Evolutionary conservation across 2,888 invertebrate genomes (phyloP), one percentile per base, ranked within the genome.

Genomic region (Malthinus seriepunctatus): DNA sequence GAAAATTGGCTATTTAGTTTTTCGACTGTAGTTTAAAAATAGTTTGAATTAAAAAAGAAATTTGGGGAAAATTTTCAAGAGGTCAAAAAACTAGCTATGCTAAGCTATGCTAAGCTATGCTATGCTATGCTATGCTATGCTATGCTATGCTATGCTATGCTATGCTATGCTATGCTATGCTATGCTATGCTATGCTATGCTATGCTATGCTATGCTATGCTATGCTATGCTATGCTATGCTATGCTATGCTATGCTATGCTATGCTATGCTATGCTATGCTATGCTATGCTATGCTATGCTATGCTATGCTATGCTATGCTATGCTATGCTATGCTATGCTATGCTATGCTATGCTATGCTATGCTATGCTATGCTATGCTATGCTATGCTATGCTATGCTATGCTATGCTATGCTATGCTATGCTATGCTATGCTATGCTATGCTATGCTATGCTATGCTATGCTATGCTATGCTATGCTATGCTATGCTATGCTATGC

Each of bases 401-500:
- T 46, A 4, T 32, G 32, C 46, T 46, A 3, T 32, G 32, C 46
- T 46, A 4, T 32, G 32, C 46, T 46, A 3, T 32, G 32, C 46
- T 46, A 4, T 32, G 32, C 46, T 46, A 3, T 32, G 37, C 52
- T 44, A 23, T 46, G 35, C 52, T 44, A 10, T 46, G 35, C 52
- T 44, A 23, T 46, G 35, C 52, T 44, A 10, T 46, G 35, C 52
- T 44, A 23, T 46, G 35, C 52, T 44, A 10, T 46, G 35, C 52
- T 44, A 23, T 46, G 35, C 52, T 44, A 23, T 52, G 35, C 52
- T 44, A 32, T 46, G 35, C 45, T 44, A 23, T 46, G 35, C 52
- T 44, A 32, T 46, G 35, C 52, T 44, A 23, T 52, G 35, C 52
- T 44, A 32, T 46, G 35, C 52, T 44, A 23, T 52, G 35, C 52